Conservation (phyloP, 2,888 invertebrate genomes). For the Leistus spinibarbis region DNA sequence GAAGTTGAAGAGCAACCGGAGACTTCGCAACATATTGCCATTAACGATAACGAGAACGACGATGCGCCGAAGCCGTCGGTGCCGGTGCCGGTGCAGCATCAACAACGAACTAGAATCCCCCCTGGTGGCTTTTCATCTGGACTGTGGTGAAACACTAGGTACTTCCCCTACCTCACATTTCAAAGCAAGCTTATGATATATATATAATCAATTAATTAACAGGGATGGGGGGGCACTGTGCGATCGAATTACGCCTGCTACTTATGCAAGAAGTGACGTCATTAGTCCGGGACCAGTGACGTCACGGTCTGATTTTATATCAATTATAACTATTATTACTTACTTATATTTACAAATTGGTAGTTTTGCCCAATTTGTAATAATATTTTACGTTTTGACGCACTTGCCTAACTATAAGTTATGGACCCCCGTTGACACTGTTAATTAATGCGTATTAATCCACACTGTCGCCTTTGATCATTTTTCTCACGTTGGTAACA, state of each 20-base stretch:
- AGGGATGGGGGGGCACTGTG: too few species aligned
- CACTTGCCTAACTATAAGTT: too few species aligned
- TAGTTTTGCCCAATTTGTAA: too few species aligned
- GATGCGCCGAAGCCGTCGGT: constrained; percentile 34
- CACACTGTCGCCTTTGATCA: neutral
- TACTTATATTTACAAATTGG: too few species aligned
- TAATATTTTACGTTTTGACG: neutral
- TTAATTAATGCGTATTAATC: too few species aligned
- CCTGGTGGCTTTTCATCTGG: constrained; percentile 52
- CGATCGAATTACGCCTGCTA: too few species aligned
- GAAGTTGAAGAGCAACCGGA: constrained; percentile 19
- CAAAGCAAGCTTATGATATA: neutral
- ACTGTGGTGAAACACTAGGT: constrained; percentile 46
- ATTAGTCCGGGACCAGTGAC: too few species aligned
- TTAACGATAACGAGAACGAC: constrained; percentile 16
- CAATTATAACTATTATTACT: too few species aligned
- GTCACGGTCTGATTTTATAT: too few species aligned
- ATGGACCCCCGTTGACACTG: too few species aligned
- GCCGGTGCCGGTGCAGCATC: constrained; percentile 28
- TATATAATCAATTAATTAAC: neutral
- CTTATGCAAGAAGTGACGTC: too few species aligned
- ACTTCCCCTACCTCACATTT: neutral
- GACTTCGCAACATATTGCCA: neutral
- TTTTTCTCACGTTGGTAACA: neutral
- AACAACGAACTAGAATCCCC: constrained; percentile 48